Evolutionary conservation across 2,113 vertebrate genomes (phyloP), one percentile per base, ranked within the genome.

Genomic region (Amphiprion ocellaris): DNA sequence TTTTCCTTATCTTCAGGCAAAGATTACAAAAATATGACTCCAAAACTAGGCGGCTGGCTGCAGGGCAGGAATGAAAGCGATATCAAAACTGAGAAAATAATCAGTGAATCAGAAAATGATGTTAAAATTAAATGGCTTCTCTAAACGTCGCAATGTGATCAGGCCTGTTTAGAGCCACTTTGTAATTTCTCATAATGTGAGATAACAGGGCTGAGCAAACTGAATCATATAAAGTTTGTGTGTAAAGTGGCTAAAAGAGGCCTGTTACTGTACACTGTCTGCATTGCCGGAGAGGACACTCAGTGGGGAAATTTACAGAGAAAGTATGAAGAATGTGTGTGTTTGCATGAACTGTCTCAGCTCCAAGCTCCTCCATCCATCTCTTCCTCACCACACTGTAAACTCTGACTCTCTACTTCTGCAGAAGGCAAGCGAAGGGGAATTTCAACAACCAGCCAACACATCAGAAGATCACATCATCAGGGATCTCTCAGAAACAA

Each of bases 1-100:
- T 59, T 76, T 82, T 78, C 64, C 78, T 4, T 58, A 58, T 87
- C 87, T 74, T 69, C 65, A 55, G 81, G 85, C 86, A 74, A 33
- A 56, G 49, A 82, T 64, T 33, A 50, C 23, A 53, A 82, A 82
- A 85, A 69, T 46, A 75, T 21, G 11, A 56, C 41, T 79, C 69
- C 24, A 63, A 50, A 74, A 68, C 64, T 65, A 77, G 63, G 65
- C 28, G 53, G 62, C 76, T 77, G 73, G 78, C 39, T 47, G 55
- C n/a, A 28, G 9, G 26, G 41, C 46, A 69, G 33, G 50, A 65
- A 56, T 3, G 11, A 75, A 72, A 46, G 10, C 69, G 69, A 55
- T 26, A 24, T 49, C 28, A 28, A 24, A 79, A 61, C n/a, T 62
- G n/a, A 71, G 41, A 62, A 39, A 74, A 41, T 59, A 74, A 72